These are phyloP conservation scores for Sus cebifrons DNA, from an alignment of 2,797 vertebrate genomes.

Conservation along the genomic window DNA sequence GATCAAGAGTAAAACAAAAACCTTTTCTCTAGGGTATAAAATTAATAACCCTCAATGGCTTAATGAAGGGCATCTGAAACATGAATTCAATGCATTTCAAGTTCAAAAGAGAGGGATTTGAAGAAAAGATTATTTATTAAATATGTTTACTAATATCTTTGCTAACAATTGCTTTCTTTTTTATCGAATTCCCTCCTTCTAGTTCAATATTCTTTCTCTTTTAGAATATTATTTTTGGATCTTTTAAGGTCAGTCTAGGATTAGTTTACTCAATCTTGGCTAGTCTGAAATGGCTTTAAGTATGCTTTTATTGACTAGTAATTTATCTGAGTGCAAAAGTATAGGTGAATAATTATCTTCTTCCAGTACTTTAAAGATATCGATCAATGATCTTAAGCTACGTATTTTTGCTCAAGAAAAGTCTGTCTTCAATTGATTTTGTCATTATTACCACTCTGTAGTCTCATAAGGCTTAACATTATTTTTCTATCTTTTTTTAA, in stretches of 20 bases:
- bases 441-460: not conserved
- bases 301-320: not conserved
- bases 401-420: not conserved
- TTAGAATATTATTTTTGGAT: not conserved
- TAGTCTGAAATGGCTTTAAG: not conserved
- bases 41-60: not conserved
- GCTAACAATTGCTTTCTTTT: not conserved
- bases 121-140: not conserved
- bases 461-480: not conserved
- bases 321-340: constrained; percentile 29
- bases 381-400: not conserved
- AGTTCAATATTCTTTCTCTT: not conserved
- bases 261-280: constrained; percentile 13
- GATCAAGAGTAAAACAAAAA: not conserved
- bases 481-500: not conserved
- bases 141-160: not conserved
- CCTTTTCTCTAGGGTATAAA: not conserved
- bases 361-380: not conserved
- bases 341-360: constrained; percentile 9
- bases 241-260: not conserved
- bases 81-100: not conserved
- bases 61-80: not conserved
- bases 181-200: not conserved
- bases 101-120: not conserved
- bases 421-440: not conserved